Base-by-base conservation (phyloP, 2,113 vertebrate genomes). In the Chaetodon trifascialis region DNA sequence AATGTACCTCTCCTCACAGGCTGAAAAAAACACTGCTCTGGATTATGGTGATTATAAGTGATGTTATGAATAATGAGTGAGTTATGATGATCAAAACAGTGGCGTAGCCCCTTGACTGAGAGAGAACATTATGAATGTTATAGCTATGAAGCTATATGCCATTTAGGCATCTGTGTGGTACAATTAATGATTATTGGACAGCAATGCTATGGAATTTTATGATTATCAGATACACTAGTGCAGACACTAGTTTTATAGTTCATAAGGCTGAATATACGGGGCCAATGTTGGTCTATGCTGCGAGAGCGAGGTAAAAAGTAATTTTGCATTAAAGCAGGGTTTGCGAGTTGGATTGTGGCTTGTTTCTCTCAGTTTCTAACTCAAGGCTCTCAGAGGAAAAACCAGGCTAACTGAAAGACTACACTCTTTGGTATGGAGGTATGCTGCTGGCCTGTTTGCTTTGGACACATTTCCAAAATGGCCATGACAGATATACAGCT, bases 371-470 rank as follows among this genome's bases (percentile, higher is more conserved):
- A 59, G 36, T 70, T 83, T 84, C 54, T 55, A 66, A 64, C 36
- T 76, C 55, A 17, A 73, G 23, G n/a, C 23, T 59, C 34, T 83
- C n/a, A 5, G 58, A 82, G 55, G 44, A 49, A 78, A 78, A 55
- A 69, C 30, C 34, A 64, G 66, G 25, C 36, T 11, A 51, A 64
- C n/a, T 80, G 75, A 84, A 87, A 87, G 74, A 79, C 72, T 85
- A 49, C 63, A 80, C 63, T 80, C 79, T 87, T 84, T 51, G 38
- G 71, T 74, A 16, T 8, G 0, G 52, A 63, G 63, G 59, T 67
- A 70, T 76, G 77, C 82, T 76, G 77, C 82, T 51, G 51, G 47
- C 51, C 59, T 86, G 70, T 89, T 90, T 91, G 62, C 68, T 79
- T 83, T 86, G 79, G 79, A 81, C n/a, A 14, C 12, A 46, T 55